Percentiles rank a stretch among this genome's conserved stretches.
These are phyloP conservation scores for Caenorhabditis auriculariae DNA, from an alignment of 2,888 invertebrate species.

Conservation along the genomic window DNA sequence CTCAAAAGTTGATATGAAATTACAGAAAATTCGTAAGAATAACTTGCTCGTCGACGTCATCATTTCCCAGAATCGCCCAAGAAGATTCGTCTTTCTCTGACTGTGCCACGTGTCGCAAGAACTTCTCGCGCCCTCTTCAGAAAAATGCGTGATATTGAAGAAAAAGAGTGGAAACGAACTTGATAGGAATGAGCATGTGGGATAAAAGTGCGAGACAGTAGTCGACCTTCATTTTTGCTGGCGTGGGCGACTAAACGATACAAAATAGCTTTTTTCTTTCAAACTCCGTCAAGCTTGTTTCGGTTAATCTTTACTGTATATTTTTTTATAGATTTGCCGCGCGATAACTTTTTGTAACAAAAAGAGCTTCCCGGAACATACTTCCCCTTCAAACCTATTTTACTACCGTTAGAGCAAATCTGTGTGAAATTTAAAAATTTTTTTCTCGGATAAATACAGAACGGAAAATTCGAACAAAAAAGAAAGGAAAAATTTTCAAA, in stretches of 20 bases:
- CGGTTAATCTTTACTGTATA: background rate
- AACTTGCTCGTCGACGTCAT: constrained; percentile 34
- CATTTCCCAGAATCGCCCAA: constrained; percentile 45
- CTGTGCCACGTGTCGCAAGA: constrained; percentile 35
- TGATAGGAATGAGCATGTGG: constrained; percentile 50
- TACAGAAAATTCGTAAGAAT: constrained; percentile 1
- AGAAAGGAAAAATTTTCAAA: too few species aligned
- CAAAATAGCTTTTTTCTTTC: background rate
- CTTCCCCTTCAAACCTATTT: too few species aligned
- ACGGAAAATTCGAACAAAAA: too few species aligned
- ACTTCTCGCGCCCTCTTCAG: constrained; percentile 46
- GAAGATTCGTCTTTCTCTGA: constrained; percentile 37
- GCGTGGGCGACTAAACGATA: constrained; percentile 21
- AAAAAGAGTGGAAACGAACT: constrained; percentile 4
- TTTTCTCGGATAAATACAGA: too few species aligned
- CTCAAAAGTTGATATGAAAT: constrained; percentile 5
- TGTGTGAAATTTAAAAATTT: too few species aligned
- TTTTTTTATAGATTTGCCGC: too few species aligned
- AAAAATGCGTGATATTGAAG: constrained; percentile 23
- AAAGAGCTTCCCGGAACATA: too few species aligned
- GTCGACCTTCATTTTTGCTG: constrained; percentile 46
- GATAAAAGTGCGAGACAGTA: constrained; percentile 55
- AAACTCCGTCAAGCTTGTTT: too few species aligned
- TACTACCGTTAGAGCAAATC: too few species aligned
- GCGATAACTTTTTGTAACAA: too few species aligned